Conservation (phyloP, 2,797 vertebrate species). For the Rachycentron canadum region DNA sequence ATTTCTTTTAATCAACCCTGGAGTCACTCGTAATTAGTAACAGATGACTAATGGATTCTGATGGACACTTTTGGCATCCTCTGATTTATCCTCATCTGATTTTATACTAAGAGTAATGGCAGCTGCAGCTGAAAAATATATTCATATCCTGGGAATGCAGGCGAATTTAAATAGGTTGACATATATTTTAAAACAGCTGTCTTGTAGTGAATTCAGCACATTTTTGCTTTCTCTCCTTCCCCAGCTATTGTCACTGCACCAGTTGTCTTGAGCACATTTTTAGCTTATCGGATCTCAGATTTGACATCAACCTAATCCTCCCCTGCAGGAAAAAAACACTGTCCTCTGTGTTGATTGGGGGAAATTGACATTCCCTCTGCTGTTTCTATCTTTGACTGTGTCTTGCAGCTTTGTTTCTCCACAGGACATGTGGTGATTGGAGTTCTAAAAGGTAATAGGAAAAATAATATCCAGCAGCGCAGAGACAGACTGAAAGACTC, state of each 20-base stretch:
- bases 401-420: slow-evolving; percentile 77
- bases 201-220: slow-evolving; percentile 11
- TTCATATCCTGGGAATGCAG: slow-evolving; percentile 34
- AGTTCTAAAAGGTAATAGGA: slow-evolving; percentile 78
- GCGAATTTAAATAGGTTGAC: slow-evolving; percentile 36
- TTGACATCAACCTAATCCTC: slow-evolving; percentile 73
- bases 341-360: slow-evolving; percentile 53
- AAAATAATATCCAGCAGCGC: slow-evolving; percentile 76
- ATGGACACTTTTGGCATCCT: slow-evolving; percentile 74
- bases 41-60: slow-evolving; percentile 81
- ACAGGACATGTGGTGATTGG: slow-evolving; percentile 78
- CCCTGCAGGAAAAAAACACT: slow-evolving; percentile 36
- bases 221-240: slow-evolving; percentile 32
- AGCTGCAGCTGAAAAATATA: slow-evolving; percentile 43
- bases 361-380: slow-evolving; percentile 77
- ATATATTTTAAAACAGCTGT: slow-evolving; percentile 43
- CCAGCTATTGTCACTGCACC: slow-evolving; percentile 26
- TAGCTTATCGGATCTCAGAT: slow-evolving; percentile 52
- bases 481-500: slow-evolving; percentile 57
- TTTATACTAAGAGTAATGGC: slow-evolving; percentile 47
- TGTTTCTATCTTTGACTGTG: slow-evolving; percentile 62
- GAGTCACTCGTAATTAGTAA: slow-evolving; percentile 82
- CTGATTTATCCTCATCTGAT: slow-evolving; percentile 52
- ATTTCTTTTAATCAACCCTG: slow-evolving; percentile 84
- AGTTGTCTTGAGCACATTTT: slow-evolving; percentile 51